Evolutionary conservation across 35 echinoderm and acorn worm genomes (phyloP).

Genomic region (Anneissia japonica): DNA sequence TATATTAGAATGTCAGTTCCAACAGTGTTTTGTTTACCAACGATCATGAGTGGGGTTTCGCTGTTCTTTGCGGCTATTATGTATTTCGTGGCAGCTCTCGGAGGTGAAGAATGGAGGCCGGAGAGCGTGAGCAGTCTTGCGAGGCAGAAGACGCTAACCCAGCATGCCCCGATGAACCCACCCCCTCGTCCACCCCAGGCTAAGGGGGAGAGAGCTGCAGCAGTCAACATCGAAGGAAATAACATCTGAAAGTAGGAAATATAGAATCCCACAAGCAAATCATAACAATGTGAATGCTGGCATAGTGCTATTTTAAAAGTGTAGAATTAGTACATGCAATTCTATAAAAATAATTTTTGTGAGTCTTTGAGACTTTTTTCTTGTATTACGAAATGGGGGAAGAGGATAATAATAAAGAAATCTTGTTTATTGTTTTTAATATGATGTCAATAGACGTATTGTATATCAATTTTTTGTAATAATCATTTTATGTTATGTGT

Average conservation of each 20-base stretch:
- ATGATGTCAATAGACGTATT: too few species aligned
- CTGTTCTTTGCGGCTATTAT: conserved; percentile 73
- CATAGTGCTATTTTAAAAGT: too few species aligned
- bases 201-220: not conserved
- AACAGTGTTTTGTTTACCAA: conserved; percentile 78
- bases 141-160: conserved; percentile 66
- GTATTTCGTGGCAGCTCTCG: conserved; percentile 93
- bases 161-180: conserved; percentile 66
- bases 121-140: not conserved
- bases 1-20: conserved; percentile 58
- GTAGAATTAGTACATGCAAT: too few species aligned
- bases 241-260: not conserved
- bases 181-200: conserved; percentile 72
- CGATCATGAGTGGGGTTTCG: conserved; percentile 72
- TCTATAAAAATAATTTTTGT: too few species aligned
- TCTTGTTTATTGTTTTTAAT: too few species aligned
- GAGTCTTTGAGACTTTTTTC: too few species aligned
- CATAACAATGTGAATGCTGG: too few species aligned
- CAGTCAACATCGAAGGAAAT: not conserved
- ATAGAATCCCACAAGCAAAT: too few species aligned
- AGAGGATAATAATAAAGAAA: too few species aligned
- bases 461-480: too few species aligned
- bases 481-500: too few species aligned
- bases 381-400: too few species aligned
- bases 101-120: conserved; percentile 69